phyloP scores from a whole-genome alignment of 2,888 invertebrate genomes.

The Himalopsyche tibetana region DNA sequence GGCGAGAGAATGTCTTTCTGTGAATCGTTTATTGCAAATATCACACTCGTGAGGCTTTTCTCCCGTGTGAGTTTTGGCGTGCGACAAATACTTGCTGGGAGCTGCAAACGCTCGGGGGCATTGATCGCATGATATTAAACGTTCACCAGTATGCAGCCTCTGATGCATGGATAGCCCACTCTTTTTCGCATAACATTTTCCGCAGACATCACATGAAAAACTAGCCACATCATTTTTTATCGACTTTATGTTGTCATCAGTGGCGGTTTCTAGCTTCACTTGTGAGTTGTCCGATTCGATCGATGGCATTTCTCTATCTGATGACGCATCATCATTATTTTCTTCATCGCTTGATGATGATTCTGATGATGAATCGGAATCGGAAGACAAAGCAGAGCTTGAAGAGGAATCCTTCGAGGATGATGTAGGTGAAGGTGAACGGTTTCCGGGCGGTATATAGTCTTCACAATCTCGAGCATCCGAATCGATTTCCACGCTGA shows the following conservation, averaged over 20 bases:
- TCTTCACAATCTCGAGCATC: slow-evolving; percentile 66
- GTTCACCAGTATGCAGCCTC: slow-evolving; percentile 64
- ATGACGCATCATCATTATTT: slow-evolving; percentile 25
- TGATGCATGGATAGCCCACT: slow-evolving; percentile 63
- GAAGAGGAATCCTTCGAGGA: slow-evolving; percentile 52
- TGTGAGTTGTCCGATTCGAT: neutral
- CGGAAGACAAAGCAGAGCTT: slow-evolving; percentile 25
- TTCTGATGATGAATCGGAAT: slow-evolving; percentile 21
- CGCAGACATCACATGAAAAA: slow-evolving; percentile 58
- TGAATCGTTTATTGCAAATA: slow-evolving; percentile 62
- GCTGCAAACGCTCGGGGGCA: slow-evolving; percentile 62
- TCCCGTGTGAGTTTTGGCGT: slow-evolving; percentile 64
- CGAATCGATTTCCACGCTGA: slow-evolving; percentile 66
- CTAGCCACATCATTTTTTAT: neutral
- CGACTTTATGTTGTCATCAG: neutral
- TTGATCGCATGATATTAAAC: slow-evolving; percentile 56
- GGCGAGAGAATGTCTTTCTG: slow-evolving; percentile 61
- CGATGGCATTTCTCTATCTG: neutral
- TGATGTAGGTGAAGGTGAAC: slow-evolving; percentile 43
- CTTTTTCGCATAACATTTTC: slow-evolving; percentile 62
- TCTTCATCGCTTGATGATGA: slow-evolving; percentile 33
- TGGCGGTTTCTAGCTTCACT: neutral
- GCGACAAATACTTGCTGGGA: slow-evolving; percentile 63
- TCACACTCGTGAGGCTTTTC: slow-evolving; percentile 60
- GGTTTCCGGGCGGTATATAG: slow-evolving; percentile 50